Evolutionary conservation across 1,140 invertebrate species (phyloP).

Genomic region (Metopolophium dirhodum): DNA sequence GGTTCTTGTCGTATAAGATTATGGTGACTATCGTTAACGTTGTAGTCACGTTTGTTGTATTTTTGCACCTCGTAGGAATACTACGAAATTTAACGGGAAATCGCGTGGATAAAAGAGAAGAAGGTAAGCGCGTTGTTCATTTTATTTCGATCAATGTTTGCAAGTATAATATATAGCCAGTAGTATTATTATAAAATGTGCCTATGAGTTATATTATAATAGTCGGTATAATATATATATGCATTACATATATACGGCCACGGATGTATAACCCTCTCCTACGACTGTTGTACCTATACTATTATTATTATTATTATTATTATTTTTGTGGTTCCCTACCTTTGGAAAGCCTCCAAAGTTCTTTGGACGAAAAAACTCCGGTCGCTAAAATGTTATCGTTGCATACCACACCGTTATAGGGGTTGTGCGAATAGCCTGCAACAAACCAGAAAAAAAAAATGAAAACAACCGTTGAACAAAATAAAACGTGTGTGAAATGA

Average conservation of each 20-base stretch:
- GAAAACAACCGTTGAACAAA: constrained; percentile 51
- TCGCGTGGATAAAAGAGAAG: not conserved
- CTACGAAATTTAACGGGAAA: not conserved
- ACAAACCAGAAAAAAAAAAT: constrained; percentile 56
- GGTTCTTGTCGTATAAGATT: not conserved
- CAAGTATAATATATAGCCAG: not conserved
- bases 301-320: constrained; percentile 9
- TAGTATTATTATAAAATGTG: not conserved
- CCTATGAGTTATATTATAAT: not conserved
- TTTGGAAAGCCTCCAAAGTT: constrained; percentile 96
- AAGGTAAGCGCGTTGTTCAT: not conserved
- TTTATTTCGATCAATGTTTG: not conserved
- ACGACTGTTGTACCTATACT: not conserved
- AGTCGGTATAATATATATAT: not conserved
- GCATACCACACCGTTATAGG: constrained; percentile 96
- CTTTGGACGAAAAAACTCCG: constrained; percentile 97
- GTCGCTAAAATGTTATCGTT: constrained; percentile 98
- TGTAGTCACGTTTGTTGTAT: not conserved
- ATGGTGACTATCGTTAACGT: not conserved
- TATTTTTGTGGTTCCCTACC: constrained; percentile 68
- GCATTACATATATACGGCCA: not conserved
- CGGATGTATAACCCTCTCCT: not conserved
- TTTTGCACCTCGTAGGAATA: not conserved
- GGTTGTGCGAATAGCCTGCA: constrained; percentile 91
- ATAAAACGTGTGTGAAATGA: constrained; percentile 19